Base-by-base conservation (phyloP, 2,888 invertebrate genomes). In the Buathra laborator region DNA sequence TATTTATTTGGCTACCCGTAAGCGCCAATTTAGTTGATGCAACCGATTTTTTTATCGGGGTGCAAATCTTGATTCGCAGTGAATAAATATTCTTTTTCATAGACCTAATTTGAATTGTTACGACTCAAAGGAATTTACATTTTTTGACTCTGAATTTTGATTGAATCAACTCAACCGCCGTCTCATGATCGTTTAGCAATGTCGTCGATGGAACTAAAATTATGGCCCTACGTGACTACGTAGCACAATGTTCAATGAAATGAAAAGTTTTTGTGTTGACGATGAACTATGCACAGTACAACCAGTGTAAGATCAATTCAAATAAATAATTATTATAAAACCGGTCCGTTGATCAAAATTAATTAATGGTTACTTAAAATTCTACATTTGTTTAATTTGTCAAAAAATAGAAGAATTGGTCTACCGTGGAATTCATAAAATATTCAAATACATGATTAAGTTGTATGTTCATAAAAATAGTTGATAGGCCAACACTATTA, bases 181-280 rank as follows among this genome's bases (percentile, higher is more conserved):
- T 7, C 14, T 29, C 62, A 62, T n/a, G 14, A 32, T 32, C 37
- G 37, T 62, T 32, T 62, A 7, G n/a, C n/a, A 32, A 62, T 62
- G 14, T 5, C 5, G 62, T 62, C 62, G 32, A 62, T 62, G n/a
- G 32, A 62, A 62, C 62, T 62, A 37, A 7, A 1, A 14, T 62
- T 62, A 62, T 62, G 32, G 29, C 32, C 62, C n/a, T 62, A 32
- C 3, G 37, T 62, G 32, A 62, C n/a, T 62, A 32, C 62, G 29
- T 62, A 62, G 12, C 37, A 62, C 62, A 62, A 32, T 62, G 37
- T 62, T n/a, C 5, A n/a, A 62, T 62, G 32, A 62, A 62, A 62
- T 14, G n/a, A 32, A 29, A 37, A 62, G n/a, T 2, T 7, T 5
- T 62, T 62, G 62, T 14, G n/a, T 12, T 62, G 62, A 37, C 37